Conservation (phyloP, 2,797 vertebrate species). For the Triplophysa yarkandensis region DNA sequence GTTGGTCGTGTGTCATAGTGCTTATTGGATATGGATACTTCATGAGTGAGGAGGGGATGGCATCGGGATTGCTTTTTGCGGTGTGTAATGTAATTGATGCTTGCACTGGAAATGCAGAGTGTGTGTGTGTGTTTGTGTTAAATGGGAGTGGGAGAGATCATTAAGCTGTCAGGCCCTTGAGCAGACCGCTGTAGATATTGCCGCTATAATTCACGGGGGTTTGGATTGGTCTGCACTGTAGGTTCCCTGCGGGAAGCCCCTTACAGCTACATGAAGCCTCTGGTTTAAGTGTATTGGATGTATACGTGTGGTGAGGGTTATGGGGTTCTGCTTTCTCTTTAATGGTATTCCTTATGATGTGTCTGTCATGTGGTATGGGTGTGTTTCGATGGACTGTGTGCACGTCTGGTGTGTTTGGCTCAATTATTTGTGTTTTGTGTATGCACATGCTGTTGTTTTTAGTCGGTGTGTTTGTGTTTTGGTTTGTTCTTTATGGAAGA, state of each 20-base stretch:
- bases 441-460: not conserved
- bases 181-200: slow-evolving; percentile 67
- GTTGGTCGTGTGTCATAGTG: slow-evolving; percentile 22
- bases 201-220: slow-evolving; percentile 65
- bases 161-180: slow-evolving; percentile 61
- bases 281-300: not conserved
- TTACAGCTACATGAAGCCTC: slow-evolving; percentile 47
- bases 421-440: not conserved
- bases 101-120: slow-evolving; percentile 5
- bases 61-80: slow-evolving; percentile 32
- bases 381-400: not conserved
- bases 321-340: slow-evolving; percentile 3
- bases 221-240: slow-evolving; percentile 46
- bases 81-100: slow-evolving; percentile 44
- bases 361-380: not conserved
- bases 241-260: slow-evolving; percentile 50
- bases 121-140: slow-evolving; percentile 31
- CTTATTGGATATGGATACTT: slow-evolving; percentile 50
- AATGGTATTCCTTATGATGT: not conserved
- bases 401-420: not conserved
- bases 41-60: slow-evolving; percentile 24
- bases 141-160: slow-evolving; percentile 54
- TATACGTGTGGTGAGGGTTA: not conserved
- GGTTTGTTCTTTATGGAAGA: not conserved
- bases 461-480: not conserved